Conservation (phyloP, 2,888 invertebrate genomes). For the Proisotoma minuta region DNA sequence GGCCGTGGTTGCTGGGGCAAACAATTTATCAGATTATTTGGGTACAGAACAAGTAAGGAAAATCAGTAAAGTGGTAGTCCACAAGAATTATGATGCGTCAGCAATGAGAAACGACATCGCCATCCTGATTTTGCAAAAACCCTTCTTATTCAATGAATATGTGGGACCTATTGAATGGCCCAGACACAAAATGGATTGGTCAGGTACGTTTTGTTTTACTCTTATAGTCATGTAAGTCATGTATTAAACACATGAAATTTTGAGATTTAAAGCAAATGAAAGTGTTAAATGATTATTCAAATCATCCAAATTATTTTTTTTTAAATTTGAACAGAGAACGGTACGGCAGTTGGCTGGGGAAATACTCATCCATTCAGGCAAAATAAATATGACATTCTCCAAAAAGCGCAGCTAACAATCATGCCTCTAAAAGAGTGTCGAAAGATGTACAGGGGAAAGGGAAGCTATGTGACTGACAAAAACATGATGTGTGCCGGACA, state of each 20-base stretch:
- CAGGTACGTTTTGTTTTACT: no score
- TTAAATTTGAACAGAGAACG: conserved; percentile 5
- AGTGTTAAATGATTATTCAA: no score
- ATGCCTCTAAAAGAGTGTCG: conserved; percentile 9
- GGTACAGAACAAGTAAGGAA: conserved; percentile 12
- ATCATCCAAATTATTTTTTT: no score
- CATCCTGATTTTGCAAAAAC: conserved; percentile 1
- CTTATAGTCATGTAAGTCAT: no score
- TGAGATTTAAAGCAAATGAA: no score
- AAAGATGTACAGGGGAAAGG: conserved; percentile 4
- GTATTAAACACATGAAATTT: no score
- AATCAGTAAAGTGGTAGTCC: conserved; percentile 3
- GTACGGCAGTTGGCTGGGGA: conserved; percentile 12
- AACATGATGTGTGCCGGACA: conserved; percentile 29
- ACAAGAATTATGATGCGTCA: conserved; percentile 4
- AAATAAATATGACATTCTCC: not conserved
- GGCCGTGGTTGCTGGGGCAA: not conserved
- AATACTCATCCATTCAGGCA: not conserved
- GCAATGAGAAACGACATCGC: conserved; percentile 13
- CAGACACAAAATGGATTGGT: not conserved
- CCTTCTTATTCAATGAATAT: conserved; percentile 5
- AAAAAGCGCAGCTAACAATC: conserved; percentile 20
- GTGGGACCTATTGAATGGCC: not conserved
- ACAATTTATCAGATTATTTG: not conserved
- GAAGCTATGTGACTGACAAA: conserved; percentile 14